phyloP scores from a whole-genome alignment of 2,113 vertebrate genomes.

The Eptatretus burgeri region DNA sequence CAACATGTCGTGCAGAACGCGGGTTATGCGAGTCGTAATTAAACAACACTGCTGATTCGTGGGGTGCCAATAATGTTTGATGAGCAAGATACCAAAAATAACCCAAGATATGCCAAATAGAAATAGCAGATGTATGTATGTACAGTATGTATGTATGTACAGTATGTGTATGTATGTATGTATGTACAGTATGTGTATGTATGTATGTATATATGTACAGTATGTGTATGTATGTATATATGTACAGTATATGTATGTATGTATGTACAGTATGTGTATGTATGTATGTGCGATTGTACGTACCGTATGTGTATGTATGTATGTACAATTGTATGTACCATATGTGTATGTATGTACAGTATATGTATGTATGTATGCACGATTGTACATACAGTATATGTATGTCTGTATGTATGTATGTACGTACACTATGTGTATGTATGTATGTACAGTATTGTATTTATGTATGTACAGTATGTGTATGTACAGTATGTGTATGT shows the following conservation, averaged over 20 bases:
- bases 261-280: neutral
- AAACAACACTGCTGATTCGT: no score
- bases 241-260: neutral
- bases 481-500: neutral
- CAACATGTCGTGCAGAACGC: no score
- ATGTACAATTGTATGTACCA: neutral
- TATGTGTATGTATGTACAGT: neutral
- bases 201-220: neutral
- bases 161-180: neutral
- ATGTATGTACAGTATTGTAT: neutral
- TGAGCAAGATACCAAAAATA: no score
- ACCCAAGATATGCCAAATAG: no score
- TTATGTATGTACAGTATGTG: neutral
- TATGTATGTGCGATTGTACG: neutral
- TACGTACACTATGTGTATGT: neutral
- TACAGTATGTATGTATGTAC: neutral
- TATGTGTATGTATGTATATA: neutral
- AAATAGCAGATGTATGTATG: no score
- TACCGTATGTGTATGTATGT: neutral
- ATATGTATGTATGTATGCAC: neutral
- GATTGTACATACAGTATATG: neutral
- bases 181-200: neutral
- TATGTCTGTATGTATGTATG: constrained; percentile 1
- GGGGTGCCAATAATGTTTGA: no score
- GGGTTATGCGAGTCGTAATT: no score